Conservation (phyloP, 2,888 invertebrate genomes). For the Chrysina gloriosa region DNA sequence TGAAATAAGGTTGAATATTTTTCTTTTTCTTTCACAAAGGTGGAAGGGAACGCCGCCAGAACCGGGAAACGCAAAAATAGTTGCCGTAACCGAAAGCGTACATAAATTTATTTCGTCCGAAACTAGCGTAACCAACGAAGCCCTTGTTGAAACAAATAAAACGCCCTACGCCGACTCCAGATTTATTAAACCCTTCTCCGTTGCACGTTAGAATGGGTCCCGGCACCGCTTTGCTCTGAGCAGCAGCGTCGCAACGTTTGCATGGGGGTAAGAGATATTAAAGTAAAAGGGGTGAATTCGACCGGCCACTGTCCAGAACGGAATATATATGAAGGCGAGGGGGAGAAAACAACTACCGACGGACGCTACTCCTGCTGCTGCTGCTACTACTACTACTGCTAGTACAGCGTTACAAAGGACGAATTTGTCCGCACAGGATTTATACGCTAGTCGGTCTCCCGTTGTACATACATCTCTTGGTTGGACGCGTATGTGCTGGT, state of each 20-base stretch:
- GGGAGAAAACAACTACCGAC: slow-evolving; percentile 57
- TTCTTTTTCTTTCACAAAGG: slow-evolving; percentile 5
- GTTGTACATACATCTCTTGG: slow-evolving; percentile 7
- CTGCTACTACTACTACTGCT: background rate
- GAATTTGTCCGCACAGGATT: slow-evolving; percentile 35
- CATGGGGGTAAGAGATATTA: slow-evolving; percentile 42
- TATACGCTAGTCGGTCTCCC: slow-evolving; percentile 31
- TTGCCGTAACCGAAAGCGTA: slow-evolving; percentile 17
- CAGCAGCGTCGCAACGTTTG: slow-evolving; percentile 34
- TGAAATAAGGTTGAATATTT: background rate
- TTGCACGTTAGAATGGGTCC: slow-evolving; percentile 28
- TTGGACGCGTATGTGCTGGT: slow-evolving; percentile 19
- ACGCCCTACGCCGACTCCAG: slow-evolving; percentile 34
- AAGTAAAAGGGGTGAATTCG: slow-evolving; percentile 59
- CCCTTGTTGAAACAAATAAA: slow-evolving; percentile 37
- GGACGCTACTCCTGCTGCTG: slow-evolving; percentile 9
- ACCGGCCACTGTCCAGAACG: slow-evolving; percentile 48
- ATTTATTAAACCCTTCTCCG: slow-evolving; percentile 37
- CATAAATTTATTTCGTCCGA: slow-evolving; percentile 32
- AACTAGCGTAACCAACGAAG: slow-evolving; percentile 28
- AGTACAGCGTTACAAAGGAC: slow-evolving; percentile 32
- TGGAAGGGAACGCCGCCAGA: slow-evolving; percentile 10
- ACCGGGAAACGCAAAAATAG: slow-evolving; percentile 26
- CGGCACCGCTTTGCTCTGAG: slow-evolving; percentile 16
- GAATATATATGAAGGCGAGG: slow-evolving; percentile 56